Conservation (phyloP, 2,888 invertebrate species). For the Stenchaetothrips biformis region DNA sequence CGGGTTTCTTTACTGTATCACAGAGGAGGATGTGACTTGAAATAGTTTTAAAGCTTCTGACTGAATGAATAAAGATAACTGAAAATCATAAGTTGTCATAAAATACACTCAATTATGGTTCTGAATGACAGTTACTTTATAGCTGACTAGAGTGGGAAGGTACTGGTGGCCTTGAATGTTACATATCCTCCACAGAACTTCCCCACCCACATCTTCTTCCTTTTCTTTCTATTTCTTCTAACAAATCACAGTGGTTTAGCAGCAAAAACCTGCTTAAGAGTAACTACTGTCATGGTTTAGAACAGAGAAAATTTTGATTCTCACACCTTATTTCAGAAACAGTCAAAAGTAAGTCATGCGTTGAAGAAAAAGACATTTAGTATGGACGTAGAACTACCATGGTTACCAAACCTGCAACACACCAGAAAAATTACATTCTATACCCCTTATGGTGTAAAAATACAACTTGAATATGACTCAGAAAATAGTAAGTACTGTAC, state of each 20-base stretch:
- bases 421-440: conserved; percentile 28
- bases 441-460: conserved; percentile 30
- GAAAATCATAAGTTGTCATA: neutral
- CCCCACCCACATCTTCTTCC: neutral
- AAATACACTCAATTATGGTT: neutral
- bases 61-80: neutral
- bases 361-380: conserved; percentile 35
- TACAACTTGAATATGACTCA: neutral
- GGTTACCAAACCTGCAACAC: conserved; percentile 55
- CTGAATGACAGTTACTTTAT: neutral
- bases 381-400: conserved; percentile 55
- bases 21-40: neutral
- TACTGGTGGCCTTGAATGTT: neutral
- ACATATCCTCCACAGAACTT: neutral
- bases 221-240: neutral
- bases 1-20: neutral
- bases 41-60: neutral
- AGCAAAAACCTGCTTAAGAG: conserved; percentile 33
- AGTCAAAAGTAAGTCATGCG: neutral
- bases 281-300: conserved; percentile 5
- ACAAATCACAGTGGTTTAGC: conserved; percentile 27
- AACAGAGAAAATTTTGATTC: neutral
- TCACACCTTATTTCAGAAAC: neutral
- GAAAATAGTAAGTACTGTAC: conserved; percentile 39
- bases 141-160: neutral